Conservation (phyloP, 1,140 invertebrate species). For the Protaetia brevitarsis region DNA sequence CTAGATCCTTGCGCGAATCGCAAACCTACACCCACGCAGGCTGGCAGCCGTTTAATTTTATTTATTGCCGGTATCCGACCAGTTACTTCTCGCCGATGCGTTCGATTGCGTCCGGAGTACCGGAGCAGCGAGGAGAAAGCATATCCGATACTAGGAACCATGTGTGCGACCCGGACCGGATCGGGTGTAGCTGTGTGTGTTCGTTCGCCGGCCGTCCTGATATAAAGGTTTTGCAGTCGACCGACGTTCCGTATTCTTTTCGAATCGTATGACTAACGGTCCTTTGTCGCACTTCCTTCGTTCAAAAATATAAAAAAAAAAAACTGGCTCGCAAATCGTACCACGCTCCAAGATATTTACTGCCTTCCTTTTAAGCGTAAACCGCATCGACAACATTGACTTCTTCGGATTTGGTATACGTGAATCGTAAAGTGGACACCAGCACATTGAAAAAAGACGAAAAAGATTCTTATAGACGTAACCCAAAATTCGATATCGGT, state of each 20-base stretch:
- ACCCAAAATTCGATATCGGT: conserved; percentile 7
- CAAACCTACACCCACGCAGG: neutral
- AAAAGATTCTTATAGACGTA: neutral
- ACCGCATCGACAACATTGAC: neutral
- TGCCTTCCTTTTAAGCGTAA: neutral
- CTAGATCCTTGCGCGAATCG: neutral
- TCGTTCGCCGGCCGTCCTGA: too few species aligned
- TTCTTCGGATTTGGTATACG: neutral
- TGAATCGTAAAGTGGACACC: neutral
- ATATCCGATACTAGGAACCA: neutral
- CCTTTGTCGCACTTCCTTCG: conserved; percentile 4
- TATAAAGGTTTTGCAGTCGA: too few species aligned
- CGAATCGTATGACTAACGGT: conserved; percentile 10
- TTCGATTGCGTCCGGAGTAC: neutral
- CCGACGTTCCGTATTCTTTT: neutral
- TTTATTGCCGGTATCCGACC: conserved; percentile 3
- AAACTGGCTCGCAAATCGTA: too few species aligned
- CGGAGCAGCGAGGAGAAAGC: neutral
- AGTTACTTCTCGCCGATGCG: neutral
- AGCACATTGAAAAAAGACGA: neutral
- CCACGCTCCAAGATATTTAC: neutral
- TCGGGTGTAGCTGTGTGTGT: too few species aligned
- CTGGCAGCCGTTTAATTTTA: conserved; percentile 1
- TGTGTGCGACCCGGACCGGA: too few species aligned
- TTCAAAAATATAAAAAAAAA: neutral